Evolutionary conservation across 2,888 invertebrate genomes (phyloP), one percentile per base, ranked within the genome.

Genomic region (Leptothorax acervorum): DNA sequence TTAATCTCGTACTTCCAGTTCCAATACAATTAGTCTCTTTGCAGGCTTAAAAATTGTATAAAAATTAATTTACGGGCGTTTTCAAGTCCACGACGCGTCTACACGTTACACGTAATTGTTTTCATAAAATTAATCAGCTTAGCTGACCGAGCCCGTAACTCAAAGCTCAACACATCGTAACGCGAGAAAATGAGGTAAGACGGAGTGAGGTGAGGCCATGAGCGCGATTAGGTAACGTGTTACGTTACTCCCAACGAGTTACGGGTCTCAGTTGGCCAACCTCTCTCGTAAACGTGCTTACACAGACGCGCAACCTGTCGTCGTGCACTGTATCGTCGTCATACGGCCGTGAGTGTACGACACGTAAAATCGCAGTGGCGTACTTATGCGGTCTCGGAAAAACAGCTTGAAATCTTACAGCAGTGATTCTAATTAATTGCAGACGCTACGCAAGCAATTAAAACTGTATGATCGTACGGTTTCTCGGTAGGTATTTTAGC

Each of bases 191-290:
- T 71, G 82, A 81, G 65, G 81, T 81, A 81, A 83, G 78, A 73
- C 86, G 48, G 81, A 76, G 81, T 68, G 83, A 83, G 66, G 85
- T 82, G 74, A 86, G 74, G 86, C 86, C 87, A 74, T 71, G 85
- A 88, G 82, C 86, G 83, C 88, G 88, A 92, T 91, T 91, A 92
- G 89, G 91, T 91, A 92, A 92, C 88, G 88, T 66, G 90, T 92
- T 91, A 90, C 92, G 91, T 87, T 89, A 86, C 83, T 82, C 71
- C 75, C 81, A 79, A 83, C 88, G 83, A 91, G 91, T 90, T 91
- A 90, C 85, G 82, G 81, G 84, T 86, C 87, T 87, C 78, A 85
- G 86, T 88, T 88, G 87, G 86, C 86, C 84, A 89, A 90, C 82
- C 87, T 86, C 82, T 87, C 73, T 86, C 75, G 84, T 85, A 83